Base-by-base conservation (phyloP, 2,113 vertebrate genomes). In the Trochalopteron elliotii region DNA sequence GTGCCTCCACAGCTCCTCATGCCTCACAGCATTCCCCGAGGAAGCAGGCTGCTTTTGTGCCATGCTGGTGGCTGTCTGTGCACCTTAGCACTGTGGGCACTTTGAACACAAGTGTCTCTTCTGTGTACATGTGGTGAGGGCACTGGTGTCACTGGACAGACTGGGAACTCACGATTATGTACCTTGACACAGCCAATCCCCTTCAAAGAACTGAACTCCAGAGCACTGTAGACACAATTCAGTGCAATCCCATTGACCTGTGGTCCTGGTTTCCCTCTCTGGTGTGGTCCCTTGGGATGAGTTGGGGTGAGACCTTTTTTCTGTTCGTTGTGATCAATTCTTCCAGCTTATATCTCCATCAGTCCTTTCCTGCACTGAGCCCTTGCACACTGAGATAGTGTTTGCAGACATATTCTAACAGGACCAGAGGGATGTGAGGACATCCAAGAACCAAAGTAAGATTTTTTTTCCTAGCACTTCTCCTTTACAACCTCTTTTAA, bases 51-150 rank as follows among this genome's bases (percentile, higher is more conserved):
- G 21, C 22, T 19, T 33, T n/a, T 53, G 42, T 63, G 20, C 31
- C 42, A 1, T 16, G 47, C 63, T 68, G 35, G 12, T 50, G 61
- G 31, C 53, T 49, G 2, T 5, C 44, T 42, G 15, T 1, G 15
- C 47, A 37, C 15, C 37, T 39, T 27, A 11, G 21, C n/a, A 3
- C 12, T 37, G 15, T 9, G 65, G 28, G 17, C 28, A 24, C 69
- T 37, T 50, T 2, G 60, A 61, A 56, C 27, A 1, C 2, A 80
- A 68, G 69, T 0, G 1, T 22, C 27, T 47, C 45, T 49, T 20
- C 52, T 19, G 10, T 4, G 1, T 1, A 1, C 0, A 0, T 12
- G 24, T 31, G 42, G 12, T n/a, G 28, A 67, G 49, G 27, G 53
- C 21, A 14, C 19, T 27, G 53, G 6, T 40, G 14, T 23, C 69